A percentile compares a stretch with the other conserved stretches of the same genome.
phyloP scores from a whole-genome alignment of 2,113 vertebrate species.

The Corapipo altera region DNA sequence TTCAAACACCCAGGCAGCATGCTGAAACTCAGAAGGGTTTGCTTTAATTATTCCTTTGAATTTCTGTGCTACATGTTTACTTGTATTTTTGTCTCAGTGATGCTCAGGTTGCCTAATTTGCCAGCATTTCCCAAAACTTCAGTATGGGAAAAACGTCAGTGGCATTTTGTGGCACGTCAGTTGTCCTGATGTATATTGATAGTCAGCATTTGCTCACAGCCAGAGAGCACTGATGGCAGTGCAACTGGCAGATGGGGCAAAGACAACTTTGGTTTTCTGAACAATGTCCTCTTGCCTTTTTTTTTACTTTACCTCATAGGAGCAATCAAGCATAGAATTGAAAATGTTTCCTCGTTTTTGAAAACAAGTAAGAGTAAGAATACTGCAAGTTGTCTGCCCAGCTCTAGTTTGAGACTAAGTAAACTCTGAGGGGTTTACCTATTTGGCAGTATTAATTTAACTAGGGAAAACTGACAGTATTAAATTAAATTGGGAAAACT shows the following conservation, averaged over 20 bases:
- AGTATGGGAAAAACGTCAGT: background rate
- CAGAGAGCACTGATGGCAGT: background rate
- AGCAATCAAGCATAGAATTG: background rate
- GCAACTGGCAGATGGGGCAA: background rate
- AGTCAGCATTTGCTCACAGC: background rate
- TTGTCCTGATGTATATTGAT: background rate
- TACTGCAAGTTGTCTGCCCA: background rate
- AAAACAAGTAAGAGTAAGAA: constrained; percentile 26
- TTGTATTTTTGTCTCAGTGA: background rate
- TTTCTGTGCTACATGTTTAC: background rate
- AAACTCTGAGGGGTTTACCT: constrained; percentile 57
- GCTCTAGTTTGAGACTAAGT: constrained; percentile 41
- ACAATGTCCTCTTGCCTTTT: background rate
- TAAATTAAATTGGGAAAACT: constrained; percentile 62
- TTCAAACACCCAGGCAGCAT: background rate
- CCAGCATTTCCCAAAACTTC: background rate
- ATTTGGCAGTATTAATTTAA: constrained; percentile 52
- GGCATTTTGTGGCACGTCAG: background rate
- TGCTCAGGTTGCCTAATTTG: background rate
- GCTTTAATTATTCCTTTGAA: background rate
- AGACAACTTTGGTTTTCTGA: background rate
- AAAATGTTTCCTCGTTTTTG: background rate
- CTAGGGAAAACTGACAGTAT: background rate
- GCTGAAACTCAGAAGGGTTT: background rate
- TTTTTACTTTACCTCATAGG: background rate